These are phyloP conservation scores for Erethizon dorsatum DNA, from an alignment of 2,797 vertebrate species.

Conservation along the genomic window DNA sequence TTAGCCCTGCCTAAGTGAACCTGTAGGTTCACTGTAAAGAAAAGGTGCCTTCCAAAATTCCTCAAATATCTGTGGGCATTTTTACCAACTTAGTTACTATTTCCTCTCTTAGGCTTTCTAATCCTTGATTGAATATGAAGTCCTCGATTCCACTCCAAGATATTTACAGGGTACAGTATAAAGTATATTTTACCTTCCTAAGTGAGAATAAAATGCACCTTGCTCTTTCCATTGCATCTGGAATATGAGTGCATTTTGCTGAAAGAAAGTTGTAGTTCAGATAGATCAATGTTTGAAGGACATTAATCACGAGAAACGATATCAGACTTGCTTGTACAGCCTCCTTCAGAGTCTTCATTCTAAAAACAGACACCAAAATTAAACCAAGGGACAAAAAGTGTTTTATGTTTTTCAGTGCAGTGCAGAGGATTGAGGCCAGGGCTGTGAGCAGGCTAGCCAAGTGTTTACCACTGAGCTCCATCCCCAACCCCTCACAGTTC, in stretches of 20 bases:
- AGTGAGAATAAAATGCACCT: slow-evolving; percentile 89
- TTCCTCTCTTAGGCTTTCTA: neutral
- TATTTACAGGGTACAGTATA: slow-evolving; percentile 49
- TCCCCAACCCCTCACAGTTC: slow-evolving; percentile 53
- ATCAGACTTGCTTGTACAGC: slow-evolving; percentile 95
- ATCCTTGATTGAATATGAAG: slow-evolving; percentile 72
- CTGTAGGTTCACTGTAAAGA: neutral
- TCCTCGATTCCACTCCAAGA: slow-evolving; percentile 67
- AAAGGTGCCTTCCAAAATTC: neutral
- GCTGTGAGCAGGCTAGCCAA: neutral
- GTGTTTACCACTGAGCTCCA: neutral
- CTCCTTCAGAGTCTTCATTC: slow-evolving; percentile 96
- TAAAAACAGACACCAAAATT: slow-evolving; percentile 94
- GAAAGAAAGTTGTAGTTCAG: slow-evolving; percentile 88
- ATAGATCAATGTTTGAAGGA: slow-evolving; percentile 89
- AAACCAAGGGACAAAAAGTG: slow-evolving; percentile 36
- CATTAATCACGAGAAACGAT: slow-evolving; percentile 93
- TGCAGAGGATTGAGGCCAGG: neutral
- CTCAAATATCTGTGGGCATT: slow-evolving; percentile 22
- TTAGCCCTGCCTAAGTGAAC: neutral
- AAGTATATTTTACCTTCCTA: neutral
- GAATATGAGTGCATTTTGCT: slow-evolving; percentile 92
- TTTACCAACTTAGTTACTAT: slow-evolving; percentile 41
- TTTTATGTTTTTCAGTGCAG: neutral
- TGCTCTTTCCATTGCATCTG: slow-evolving; percentile 91